These are phyloP conservation scores for Trachelus stipa DNA, from an alignment of 2,888 invertebrate species.

Conservation along the genomic window DNA sequence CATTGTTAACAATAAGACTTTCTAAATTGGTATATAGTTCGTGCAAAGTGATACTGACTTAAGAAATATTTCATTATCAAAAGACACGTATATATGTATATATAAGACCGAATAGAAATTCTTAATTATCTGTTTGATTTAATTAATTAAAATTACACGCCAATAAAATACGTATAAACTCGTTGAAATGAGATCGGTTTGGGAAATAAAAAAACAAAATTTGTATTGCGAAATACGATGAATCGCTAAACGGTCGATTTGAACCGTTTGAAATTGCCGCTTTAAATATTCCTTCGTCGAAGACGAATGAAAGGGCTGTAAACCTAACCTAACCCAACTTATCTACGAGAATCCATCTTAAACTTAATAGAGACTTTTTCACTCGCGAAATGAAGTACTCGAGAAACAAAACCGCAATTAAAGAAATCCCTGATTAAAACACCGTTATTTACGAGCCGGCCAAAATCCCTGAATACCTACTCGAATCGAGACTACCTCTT, in stretches of 20 bases:
- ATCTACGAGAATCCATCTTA: background rate
- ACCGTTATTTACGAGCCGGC: background rate
- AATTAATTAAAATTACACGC: background rate
- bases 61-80: background rate
- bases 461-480: background rate
- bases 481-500: background rate
- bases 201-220: background rate
- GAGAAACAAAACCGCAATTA: background rate
- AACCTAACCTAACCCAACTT: background rate
- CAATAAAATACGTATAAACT: background rate
- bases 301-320: background rate
- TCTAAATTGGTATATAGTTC: background rate
- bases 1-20: background rate
- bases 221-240: background rate
- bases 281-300: background rate
- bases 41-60: background rate
- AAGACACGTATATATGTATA: background rate
- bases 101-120: background rate
- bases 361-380: background rate
- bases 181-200: background rate
- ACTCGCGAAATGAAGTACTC: background rate
- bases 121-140: background rate
- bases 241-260: background rate
- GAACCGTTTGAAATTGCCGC: background rate
- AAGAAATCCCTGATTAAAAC: background rate